Conservation (phyloP, 2,113 vertebrate genomes). For the Phrynosoma platyrhinos region DNA sequence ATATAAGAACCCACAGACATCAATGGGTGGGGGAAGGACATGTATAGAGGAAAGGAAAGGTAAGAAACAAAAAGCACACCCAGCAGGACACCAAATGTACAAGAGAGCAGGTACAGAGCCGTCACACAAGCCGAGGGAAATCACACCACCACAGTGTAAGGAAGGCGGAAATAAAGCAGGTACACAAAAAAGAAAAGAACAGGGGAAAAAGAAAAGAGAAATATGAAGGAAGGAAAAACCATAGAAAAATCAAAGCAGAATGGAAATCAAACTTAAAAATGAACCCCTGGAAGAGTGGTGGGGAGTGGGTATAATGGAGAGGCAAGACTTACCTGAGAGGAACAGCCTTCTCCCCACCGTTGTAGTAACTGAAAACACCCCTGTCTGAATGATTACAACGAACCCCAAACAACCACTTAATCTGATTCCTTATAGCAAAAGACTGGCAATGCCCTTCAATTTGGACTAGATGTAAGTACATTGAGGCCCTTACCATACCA, state of each 20-base stretch:
- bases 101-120: neutral
- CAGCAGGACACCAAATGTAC: neutral
- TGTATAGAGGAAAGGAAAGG: neutral
- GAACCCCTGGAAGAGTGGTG: neutral
- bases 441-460: too few relatives aligned
- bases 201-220: constrained; percentile 6
- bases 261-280: constrained; percentile 27
- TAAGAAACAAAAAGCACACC: neutral
- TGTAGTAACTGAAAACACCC: neutral
- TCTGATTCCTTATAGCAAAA: neutral
- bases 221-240: constrained; percentile 33
- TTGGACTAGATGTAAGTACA: neutral
- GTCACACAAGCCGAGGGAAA: neutral
- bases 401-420: neutral
- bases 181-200: neutral
- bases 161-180: constrained; percentile 20
- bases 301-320: neutral
- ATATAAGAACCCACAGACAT: neutral
- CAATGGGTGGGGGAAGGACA: too few relatives aligned
- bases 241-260: constrained; percentile 40
- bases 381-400: neutral
- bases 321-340: constrained; percentile 16
- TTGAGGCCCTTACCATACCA: neutral
- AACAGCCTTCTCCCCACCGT: neutral
- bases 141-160: neutral